Percentiles rank a stretch among this genome's conserved stretches.
Evolutionary conservation across 2,113 vertebrate species (phyloP).

Genomic region (Pyxicephalus adspersus): DNA sequence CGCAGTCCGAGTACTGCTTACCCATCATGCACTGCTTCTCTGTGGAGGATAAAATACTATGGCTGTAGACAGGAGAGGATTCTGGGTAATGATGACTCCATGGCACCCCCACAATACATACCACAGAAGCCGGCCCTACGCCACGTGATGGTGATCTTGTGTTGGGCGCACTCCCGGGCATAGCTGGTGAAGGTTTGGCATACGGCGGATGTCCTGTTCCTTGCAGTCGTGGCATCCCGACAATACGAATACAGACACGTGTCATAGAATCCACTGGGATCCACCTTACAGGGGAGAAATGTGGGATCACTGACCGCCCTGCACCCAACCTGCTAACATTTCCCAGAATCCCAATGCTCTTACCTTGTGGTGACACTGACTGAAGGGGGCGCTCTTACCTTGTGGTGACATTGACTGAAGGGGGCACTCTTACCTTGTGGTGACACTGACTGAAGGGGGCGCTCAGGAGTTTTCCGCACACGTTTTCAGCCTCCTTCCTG

Average conservation of each 20-base stretch:
- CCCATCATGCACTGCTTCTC: slow-evolving; percentile 74
- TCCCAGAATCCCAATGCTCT: background rate
- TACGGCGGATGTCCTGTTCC: slow-evolving; percentile 52
- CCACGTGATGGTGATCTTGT: slow-evolving; percentile 73
- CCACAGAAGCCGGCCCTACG: slow-evolving; percentile 79
- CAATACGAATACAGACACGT: slow-evolving; percentile 83
- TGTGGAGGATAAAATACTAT: slow-evolving; percentile 62
- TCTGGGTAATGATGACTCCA: background rate
- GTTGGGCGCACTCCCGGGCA: slow-evolving; percentile 78
- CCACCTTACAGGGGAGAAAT: slow-evolving; percentile 68
- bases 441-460: slow-evolving; percentile 81
- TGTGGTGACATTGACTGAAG: too few species aligned
- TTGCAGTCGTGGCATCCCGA: slow-evolving; percentile 37
- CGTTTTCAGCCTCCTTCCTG: slow-evolving; percentile 64
- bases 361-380: too few species aligned
- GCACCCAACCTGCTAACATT: background rate
- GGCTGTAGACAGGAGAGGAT: background rate
- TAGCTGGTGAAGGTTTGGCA: slow-evolving; percentile 84
- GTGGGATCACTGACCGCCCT: background rate
- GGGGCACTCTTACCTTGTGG: slow-evolving; percentile 66
- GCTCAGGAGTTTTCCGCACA: slow-evolving; percentile 75
- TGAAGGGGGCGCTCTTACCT: too few species aligned
- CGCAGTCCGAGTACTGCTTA: slow-evolving; percentile 83
- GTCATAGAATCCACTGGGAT: slow-evolving; percentile 75
- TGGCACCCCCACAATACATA: slow-evolving; percentile 58